Conservation (phyloP, 2,113 vertebrate genomes). For the Ceyx melanurus region DNA sequence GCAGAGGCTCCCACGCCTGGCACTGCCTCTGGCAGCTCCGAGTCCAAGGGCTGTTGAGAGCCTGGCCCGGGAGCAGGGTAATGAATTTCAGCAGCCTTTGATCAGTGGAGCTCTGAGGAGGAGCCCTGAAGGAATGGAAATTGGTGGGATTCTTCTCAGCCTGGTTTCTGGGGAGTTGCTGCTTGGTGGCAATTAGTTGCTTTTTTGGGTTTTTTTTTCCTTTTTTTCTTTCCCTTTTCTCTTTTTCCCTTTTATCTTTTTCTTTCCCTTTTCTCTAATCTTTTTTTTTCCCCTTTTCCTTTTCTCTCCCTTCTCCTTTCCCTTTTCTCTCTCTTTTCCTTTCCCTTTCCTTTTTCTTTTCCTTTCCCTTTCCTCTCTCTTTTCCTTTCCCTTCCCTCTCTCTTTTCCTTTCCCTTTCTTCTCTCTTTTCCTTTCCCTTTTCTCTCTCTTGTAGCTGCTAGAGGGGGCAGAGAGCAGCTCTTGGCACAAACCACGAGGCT, state of each 20-base stretch:
- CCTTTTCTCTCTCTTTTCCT: too few relatives aligned
- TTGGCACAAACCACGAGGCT: neutral
- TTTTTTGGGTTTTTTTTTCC: neutral
- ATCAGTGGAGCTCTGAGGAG: neutral
- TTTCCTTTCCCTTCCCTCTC: neutral
- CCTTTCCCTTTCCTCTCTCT: neutral
- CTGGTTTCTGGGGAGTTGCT: neutral
- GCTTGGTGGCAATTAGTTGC: neutral
- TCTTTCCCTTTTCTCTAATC: too few relatives aligned
- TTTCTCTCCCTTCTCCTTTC: too few relatives aligned
- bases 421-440: too few relatives aligned
- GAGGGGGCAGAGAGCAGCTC: neutral
- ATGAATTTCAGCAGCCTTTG: conserved; percentile 30
- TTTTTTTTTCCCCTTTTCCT: too few relatives aligned
- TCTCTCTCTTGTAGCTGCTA: too few relatives aligned
- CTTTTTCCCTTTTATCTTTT: neutral
- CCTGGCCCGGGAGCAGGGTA: neutral
- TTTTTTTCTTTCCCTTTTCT: neutral
- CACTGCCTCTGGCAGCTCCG: neutral
- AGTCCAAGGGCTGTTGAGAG: neutral
- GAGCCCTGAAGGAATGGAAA: conserved; percentile 18
- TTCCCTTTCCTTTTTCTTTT: too few relatives aligned
- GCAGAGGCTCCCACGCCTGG: neutral
- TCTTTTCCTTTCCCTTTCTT: too few relatives aligned
- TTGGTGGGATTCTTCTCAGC: neutral